Conservation (phyloP, 2,113 vertebrate genomes). For the Callionymus lyra region DNA sequence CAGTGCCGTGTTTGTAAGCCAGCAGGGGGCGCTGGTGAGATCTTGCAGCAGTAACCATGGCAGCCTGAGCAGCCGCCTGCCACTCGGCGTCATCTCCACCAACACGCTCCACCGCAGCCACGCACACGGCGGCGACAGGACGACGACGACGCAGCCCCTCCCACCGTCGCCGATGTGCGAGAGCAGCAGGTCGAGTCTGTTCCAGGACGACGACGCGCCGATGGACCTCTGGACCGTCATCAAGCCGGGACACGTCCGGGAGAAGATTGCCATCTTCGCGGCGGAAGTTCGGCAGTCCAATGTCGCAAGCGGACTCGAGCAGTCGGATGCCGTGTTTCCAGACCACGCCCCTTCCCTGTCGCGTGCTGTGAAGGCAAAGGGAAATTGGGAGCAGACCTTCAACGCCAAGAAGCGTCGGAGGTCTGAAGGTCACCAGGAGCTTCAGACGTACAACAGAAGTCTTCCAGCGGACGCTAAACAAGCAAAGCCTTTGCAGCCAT, state of each 20-base stretch:
- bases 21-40: slow-evolving; percentile 48
- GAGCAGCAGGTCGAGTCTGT: slow-evolving; percentile 40
- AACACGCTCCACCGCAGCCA: slow-evolving; percentile 63
- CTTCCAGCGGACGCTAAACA: background rate
- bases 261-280: slow-evolving; percentile 93
- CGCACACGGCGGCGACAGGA: no score
- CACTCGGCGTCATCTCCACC: slow-evolving; percentile 70
- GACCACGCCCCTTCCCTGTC: background rate
- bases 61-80: slow-evolving; percentile 50
- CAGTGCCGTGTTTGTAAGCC: slow-evolving; percentile 47
- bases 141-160: background rate
- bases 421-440: slow-evolving; percentile 9
- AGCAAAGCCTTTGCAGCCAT: background rate
- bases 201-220: slow-evolving; percentile 69
- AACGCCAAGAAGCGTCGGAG: slow-evolving; percentile 32
- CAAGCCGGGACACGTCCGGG: slow-evolving; percentile 88
- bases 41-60: slow-evolving; percentile 51
- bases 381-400: slow-evolving; percentile 26
- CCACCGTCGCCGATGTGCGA: slow-evolving; percentile 1
- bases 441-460: slow-evolving; percentile 4
- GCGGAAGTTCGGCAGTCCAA: slow-evolving; percentile 18
- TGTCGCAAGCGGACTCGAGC: accelerated
- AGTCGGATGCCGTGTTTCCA: no score
- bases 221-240: slow-evolving; percentile 87
- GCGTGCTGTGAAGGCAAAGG: slow-evolving; percentile 22